phyloP scores from a whole-genome alignment of 2,113 vertebrate genomes.

The Sprattus sprattus region DNA sequence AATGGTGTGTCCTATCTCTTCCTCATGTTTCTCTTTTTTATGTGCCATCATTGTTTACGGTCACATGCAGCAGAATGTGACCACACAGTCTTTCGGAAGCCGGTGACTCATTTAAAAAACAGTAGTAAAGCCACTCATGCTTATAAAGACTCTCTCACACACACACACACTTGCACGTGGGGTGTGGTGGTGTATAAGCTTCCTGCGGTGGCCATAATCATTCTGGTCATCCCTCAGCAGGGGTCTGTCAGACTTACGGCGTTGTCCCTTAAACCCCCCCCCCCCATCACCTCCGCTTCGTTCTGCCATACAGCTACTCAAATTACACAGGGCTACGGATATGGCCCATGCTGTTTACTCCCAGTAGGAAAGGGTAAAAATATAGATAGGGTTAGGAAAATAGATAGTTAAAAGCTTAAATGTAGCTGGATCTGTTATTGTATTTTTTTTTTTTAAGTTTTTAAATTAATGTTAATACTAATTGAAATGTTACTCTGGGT shows the following conservation, averaged over 20 bases:
- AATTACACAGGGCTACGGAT: background rate
- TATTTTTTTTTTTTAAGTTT: no score
- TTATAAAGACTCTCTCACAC: constrained; percentile 18
- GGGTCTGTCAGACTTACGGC: constrained; percentile 33
- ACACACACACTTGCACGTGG: constrained; percentile 45
- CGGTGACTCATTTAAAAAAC: background rate
- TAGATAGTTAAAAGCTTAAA: background rate
- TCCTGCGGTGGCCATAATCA: constrained; percentile 48
- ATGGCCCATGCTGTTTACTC: background rate
- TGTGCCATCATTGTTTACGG: no score
- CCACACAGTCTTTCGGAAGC: background rate
- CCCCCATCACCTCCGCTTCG: background rate
- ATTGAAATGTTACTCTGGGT: no score
- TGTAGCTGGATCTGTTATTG: no score
- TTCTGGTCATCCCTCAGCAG: constrained; percentile 53
- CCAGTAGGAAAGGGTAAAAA: background rate
- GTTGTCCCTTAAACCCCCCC: constrained; percentile 41
- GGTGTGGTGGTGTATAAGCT: constrained; percentile 53
- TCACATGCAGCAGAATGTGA: background rate
- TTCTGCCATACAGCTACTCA: background rate
- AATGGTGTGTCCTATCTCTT: no score
- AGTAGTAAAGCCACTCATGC: background rate
- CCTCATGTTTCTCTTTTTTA: no score
- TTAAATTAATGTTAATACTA: no score
- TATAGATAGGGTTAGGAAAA: background rate